phyloP scores from a whole-genome alignment of 1,140 invertebrate genomes.

The Ceratosolen solmsi region DNA sequence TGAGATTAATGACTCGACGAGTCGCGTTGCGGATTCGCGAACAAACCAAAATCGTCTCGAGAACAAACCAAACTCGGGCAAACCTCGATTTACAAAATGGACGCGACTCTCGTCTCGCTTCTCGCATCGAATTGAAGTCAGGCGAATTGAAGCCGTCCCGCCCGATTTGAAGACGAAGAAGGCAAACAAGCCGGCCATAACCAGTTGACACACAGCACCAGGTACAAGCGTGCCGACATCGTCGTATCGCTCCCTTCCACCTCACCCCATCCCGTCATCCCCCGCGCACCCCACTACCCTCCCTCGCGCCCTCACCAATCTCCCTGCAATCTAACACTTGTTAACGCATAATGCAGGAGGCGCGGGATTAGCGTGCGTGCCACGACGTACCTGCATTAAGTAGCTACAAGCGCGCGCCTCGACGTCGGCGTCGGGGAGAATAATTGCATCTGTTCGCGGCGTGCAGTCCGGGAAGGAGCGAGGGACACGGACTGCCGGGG shows the following conservation, averaged over 20 bases:
- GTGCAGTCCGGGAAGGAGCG: not conserved
- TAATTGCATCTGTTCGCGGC: constrained; percentile 55
- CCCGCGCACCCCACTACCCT: constrained; percentile 3
- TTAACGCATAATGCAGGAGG: constrained; percentile 56
- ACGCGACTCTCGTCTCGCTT: too few relatives aligned
- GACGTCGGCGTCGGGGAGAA: constrained; percentile 47
- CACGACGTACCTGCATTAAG: constrained; percentile 58
- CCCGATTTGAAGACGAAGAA: too few relatives aligned
- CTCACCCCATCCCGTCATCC: constrained; percentile 22
- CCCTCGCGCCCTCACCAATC: not conserved
- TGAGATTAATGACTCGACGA: too few relatives aligned
- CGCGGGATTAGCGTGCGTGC: constrained; percentile 60
- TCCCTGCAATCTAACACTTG: constrained; percentile 66
- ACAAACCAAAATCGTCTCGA: too few relatives aligned
- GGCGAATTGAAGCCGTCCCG: too few relatives aligned
- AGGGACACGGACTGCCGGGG: not conserved
- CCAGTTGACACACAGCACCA: too few relatives aligned
- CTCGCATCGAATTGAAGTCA: too few relatives aligned
- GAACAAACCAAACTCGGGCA: too few relatives aligned
- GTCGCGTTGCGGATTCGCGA: too few relatives aligned
- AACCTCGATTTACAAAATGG: too few relatives aligned
- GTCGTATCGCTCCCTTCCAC: not conserved
- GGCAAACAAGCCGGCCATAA: too few relatives aligned
- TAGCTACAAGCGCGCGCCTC: constrained; percentile 52
- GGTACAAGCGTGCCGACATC: not conserved